Evolutionary conservation across 2,113 vertebrate genomes (phyloP), one percentile per base, ranked within the genome.

Genomic region (Ctenodactylus gundi): DNA sequence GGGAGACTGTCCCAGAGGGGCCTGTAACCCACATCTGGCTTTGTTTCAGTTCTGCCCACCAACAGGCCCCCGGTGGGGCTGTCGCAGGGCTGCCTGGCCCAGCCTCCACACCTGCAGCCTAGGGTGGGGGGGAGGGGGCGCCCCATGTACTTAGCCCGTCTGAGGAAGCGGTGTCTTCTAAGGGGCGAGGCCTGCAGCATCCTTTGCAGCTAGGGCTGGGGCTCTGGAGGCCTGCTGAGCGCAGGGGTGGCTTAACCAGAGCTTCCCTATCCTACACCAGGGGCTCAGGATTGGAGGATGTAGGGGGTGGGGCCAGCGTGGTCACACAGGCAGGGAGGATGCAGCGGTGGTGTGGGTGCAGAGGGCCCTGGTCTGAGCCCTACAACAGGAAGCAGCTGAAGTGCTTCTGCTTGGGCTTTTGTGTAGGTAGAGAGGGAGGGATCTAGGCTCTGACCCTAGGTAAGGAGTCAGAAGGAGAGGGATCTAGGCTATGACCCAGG

Each of bases 101-200:
- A 44, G n/a, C 25, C 31, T 34, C 70, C 23, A 57, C 13, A 67
- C 39, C 73, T 14, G 41, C 34, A 36, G 72, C 12, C 51, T 17
- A 10, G 67, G 17, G 12, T 18, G 78, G 67, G 4, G 14, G 65
- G 76, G 13, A 41, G 18, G 60, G 76, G 87, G 44, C 46, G 87
- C 13, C 21, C 46, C 46, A 98, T 98, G 98, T 97, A 98, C 98
- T 98, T 98, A 96, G 97, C 97, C 92, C 98, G 88, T 0, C 86
- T 41, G 39, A 97, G 92, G 92, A 96, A 60, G 0, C 15, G 62
- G 53, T 31, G 81, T 72, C 95, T 97, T 84, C 85, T 97, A 90
- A 95, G 94, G 90, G 95, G 68, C 0, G 89, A 76, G 0, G 73
- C 77, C 95, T 97, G 96, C 94, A 98, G 97, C 97, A 97, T 98